Evolutionary conservation across 2,113 vertebrate species (phyloP), one percentile per base, ranked within the genome.

Genomic region (Meleagris gallopavo): DNA sequence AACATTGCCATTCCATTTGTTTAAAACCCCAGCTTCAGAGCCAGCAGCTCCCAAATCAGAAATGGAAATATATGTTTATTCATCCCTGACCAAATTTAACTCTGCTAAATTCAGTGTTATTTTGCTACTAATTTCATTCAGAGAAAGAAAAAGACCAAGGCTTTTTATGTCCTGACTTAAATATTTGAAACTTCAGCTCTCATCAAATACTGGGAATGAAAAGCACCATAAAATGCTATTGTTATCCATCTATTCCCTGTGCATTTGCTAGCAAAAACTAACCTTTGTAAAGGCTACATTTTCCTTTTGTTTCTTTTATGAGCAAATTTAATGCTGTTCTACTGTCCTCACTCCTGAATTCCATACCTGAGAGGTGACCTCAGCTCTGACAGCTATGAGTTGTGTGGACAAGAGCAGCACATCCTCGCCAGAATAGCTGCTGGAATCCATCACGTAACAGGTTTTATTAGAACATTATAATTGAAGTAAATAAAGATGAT

Each of bases 1-100:
- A 72, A 84, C 72, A 78, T 55, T 90, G 87, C 54, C 36, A 71
- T 82, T 92, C 40, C 66, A 62, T 27, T 93, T 94, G 76, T 54
- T 94, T 85, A 92, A 95, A 83, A 4, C 19, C 22, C 41, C 43
- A 90, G 86, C 88, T 95, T 90, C 21, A 61, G n/a, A 93, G 29
- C 55, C 38, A 92, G 48, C 67, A 91, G 65, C 36, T 91, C 75
- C 67, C 73, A 95, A 89, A 89, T 67, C 54, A 94, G 77, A 90
- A 94, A 89, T 72, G 18, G 84, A 91, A 96, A 84, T 74, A 48
- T 46, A 74, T 32, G 62, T 93, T 95, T 95, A 92, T 50, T 86
- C 86, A 94, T 92, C 83, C 80, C 58, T 83, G 66, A 92, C 65
- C 71, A 89, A 87, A 91, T 88, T 78, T 90, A 69, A 79, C 71